Base-by-base conservation (phyloP, 2,888 invertebrate species). In the Dolichopus griseipennis region DNA sequence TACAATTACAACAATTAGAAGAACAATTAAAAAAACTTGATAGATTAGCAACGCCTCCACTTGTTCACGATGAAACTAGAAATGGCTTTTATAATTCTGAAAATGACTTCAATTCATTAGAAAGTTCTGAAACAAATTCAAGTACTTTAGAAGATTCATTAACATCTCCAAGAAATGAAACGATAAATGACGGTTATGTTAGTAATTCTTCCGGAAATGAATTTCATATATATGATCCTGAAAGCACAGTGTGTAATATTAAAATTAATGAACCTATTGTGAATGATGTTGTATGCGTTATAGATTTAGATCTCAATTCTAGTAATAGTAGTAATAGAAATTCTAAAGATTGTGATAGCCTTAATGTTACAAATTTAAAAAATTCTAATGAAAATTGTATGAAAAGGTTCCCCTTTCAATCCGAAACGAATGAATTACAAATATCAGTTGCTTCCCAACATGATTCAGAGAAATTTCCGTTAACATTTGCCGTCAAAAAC, bases 401-500 rank as follows among this genome's bases (percentile, higher is more conserved):
- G 15, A 18, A 52, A 15, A 12, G 9, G 18, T 52, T 52, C n/a
- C 52, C 52, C n/a, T 18, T 15, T 18, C 15, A 18, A 52, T 52
- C 52, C 6, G 18, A 18, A 18, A 52, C 15, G 18, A 52, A 52
- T 52, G 52, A 52, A 18, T 2, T 52, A 18, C 18, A 52, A 52
- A 37, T 37, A 37, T 5, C 18, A 18, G 18, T 52, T 52, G 52
- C 15, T 52, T 12, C 15, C 18, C 18, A 52, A 12, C 52, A 52
- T 18, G 18, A 52, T 52, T 3, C n/a, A 15, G 43, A 21, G 1
- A 66, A 69, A 67, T 81, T 82, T 72, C 85, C 85, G 15, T 84
- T 87, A 68, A 87, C 86, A 5, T 80, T 83, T 65, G 87, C 87
- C 1, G 87, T 87, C 1, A 85, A 82, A 65, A 83, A 85, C 68